Evolutionary conservation across 2,888 invertebrate genomes (phyloP).

Genomic region (Apodemia duryi): DNA sequence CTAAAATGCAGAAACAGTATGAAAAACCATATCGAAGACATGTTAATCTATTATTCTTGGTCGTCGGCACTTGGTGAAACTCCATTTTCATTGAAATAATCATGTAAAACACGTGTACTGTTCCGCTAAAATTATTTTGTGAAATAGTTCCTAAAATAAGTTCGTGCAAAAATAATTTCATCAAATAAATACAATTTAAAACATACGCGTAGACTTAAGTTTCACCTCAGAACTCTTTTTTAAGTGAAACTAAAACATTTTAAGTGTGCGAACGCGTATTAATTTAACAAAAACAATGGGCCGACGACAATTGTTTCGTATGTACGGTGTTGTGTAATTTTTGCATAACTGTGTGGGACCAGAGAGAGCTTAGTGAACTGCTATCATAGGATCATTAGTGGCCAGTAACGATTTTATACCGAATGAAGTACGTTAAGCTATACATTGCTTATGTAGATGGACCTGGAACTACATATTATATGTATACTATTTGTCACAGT

Average conservation of each 20-base stretch:
- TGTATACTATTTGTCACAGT: not conserved
- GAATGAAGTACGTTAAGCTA: not conserved
- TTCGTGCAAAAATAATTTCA: not conserved
- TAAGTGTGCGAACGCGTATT: constrained; percentile 30
- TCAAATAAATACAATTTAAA: not conserved
- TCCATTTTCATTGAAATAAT: no score
- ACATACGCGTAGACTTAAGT: not conserved
- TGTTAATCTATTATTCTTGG: no score
- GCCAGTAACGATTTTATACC: not conserved
- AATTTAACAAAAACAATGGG: constrained; percentile 41
- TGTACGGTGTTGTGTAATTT: constrained; percentile 46
- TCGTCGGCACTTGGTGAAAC: no score
- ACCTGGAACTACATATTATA: not conserved
- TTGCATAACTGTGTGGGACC: constrained; percentile 48
- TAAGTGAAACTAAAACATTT: constrained; percentile 13
- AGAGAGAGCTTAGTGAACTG: constrained; percentile 15
- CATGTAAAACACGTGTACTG: no score
- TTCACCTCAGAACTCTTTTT: constrained; percentile 7
- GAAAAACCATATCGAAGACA: no score
- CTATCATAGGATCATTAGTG: constrained; percentile 3
- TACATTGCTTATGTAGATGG: constrained; percentile 3
- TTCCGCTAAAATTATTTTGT: no score
- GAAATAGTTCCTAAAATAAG: no score
- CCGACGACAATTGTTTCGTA: constrained; percentile 36
- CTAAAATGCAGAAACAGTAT: no score